A percentile compares a stretch with the other conserved stretches of the same genome.
Evolutionary conservation across 1,140 invertebrate species (phyloP).

Genomic region (Notospermus geniculatus): DNA sequence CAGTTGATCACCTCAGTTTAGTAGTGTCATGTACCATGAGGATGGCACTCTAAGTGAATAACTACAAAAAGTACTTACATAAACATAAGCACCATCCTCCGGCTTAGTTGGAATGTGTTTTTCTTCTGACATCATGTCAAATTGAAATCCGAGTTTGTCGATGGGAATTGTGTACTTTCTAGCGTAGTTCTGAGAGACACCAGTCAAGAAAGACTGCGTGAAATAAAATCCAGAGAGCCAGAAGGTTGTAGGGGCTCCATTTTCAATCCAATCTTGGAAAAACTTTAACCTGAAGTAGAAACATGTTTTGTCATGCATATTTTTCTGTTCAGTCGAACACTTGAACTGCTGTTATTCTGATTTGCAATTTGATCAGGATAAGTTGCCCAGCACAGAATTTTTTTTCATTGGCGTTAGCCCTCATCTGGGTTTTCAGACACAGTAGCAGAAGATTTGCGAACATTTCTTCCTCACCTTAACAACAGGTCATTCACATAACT

Average conservation of each 20-base stretch:
- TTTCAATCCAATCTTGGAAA: constrained; percentile 53
- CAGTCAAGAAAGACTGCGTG: constrained; percentile 60
- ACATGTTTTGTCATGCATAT: no score
- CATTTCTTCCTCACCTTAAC: constrained; percentile 48
- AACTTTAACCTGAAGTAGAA: constrained; percentile 47
- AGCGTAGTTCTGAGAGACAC: constrained; percentile 57
- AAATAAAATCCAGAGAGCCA: constrained; percentile 57
- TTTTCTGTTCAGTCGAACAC: no score
- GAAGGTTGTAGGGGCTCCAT: constrained; percentile 48
- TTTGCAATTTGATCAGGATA: no score
- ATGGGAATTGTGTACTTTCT: constrained; percentile 55
- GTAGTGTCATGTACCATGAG: no score
- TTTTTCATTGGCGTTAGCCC: no score
- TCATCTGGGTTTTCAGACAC: no score
- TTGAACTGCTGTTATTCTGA: no score
- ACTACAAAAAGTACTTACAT: constrained; percentile 43
- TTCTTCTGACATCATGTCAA: constrained; percentile 48
- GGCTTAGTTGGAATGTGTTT: constrained; percentile 45
- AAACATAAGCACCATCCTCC: constrained; percentile 55
- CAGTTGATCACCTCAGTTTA: no score
- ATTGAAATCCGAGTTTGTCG: constrained; percentile 54
- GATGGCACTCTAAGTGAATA: no score
- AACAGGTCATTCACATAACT: constrained; percentile 55
- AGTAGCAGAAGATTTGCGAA: no score
- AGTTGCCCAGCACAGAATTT: no score